Evolutionary conservation across 2,888 invertebrate genomes (phyloP).

Genomic region (Miltochrista miniata): DNA sequence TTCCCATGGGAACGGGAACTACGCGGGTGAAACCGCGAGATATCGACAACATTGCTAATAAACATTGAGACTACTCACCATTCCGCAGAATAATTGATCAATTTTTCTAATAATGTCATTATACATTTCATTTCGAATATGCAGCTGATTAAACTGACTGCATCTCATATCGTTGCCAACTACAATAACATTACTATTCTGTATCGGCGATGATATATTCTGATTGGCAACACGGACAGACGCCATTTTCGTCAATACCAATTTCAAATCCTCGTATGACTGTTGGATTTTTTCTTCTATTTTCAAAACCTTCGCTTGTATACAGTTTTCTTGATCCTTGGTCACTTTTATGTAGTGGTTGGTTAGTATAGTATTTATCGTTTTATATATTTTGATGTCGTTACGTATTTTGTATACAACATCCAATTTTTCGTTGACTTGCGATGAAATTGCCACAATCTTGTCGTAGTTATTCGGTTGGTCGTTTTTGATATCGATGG

Average conservation of each 20-base stretch:
- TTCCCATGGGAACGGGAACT: too few species aligned
- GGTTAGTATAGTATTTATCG: constrained; percentile 74
- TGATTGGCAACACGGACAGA: constrained; percentile 53
- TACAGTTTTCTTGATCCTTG: constrained; percentile 63
- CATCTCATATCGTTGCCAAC: constrained; percentile 64
- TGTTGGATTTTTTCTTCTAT: constrained; percentile 63
- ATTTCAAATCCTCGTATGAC: constrained; percentile 66
- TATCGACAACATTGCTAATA: too few species aligned
- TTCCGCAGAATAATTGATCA: constrained; percentile 71
- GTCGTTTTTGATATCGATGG: constrained; percentile 55
- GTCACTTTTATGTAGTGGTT: constrained; percentile 76
- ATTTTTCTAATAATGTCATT: constrained; percentile 73
- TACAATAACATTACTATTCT: constrained; percentile 67
- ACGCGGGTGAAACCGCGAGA: too few species aligned
- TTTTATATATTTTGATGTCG: constrained; percentile 76
- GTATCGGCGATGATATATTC: constrained; percentile 55
- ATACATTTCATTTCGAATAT: constrained; percentile 67
- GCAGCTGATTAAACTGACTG: constrained; percentile 60
- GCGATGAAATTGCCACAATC: constrained; percentile 62
- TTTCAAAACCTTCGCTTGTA: constrained; percentile 65
- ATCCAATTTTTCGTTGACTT: constrained; percentile 75
- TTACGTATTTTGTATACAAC: constrained; percentile 70
- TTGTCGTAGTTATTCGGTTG: constrained; percentile 53
- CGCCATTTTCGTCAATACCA: constrained; percentile 57
- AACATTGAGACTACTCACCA: constrained; percentile 61